Evolutionary conservation across 2,888 invertebrate genomes (phyloP), one percentile per base, ranked within the genome.

Genomic region (Amorpha juglandis): DNA sequence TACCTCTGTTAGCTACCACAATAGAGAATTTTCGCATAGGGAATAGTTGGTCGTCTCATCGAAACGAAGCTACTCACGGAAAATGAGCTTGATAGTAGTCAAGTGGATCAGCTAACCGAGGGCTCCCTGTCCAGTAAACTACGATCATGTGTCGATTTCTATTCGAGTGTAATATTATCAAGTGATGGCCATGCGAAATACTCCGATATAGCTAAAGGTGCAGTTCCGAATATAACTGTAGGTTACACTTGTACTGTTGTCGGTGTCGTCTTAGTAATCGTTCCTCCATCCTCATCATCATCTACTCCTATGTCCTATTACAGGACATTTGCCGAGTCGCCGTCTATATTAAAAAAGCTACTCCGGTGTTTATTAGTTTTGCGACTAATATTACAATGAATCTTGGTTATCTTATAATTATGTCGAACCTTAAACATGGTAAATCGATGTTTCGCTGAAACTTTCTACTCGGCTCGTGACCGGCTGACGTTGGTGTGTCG

Each of bases 401-500:
- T 1, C 14, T 45, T 45, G 12, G 14, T 45, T 2, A 45, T 45
- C 14, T 1, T 45, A 14, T 45, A 14, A 14, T 14, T 45, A 9
- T 12, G 14, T 45, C 6, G 45, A 45, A 35, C 16, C 14, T n/a
- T 16, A 16, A 38, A 35, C n/a, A 7, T 55, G 35, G 35, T 0
- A 38, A 16, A 55, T 55, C 1, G 35, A 16, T 55, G 42, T 58
- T 38, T 14, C 38, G 19, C 42, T 38, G 52, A 52, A 58, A 58
- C 58, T 58, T 58, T 58, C 58, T 38, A 38, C 38, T 42, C 19
- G 12, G 42, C 19, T 58, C 42, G 42, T 58, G 58, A 58, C 42
- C 42, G 58, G 27, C 27, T 27, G 52, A 33, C 52, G 33, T 27
- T 19, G 12, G 6, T 11, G 42, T 58, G 38, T 42, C 58, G n/a